A percentile compares a stretch with the other conserved stretches of the same genome.
Evolutionary conservation across 2,113 vertebrate species (phyloP).

Genomic region (Orcinus orca): DNA sequence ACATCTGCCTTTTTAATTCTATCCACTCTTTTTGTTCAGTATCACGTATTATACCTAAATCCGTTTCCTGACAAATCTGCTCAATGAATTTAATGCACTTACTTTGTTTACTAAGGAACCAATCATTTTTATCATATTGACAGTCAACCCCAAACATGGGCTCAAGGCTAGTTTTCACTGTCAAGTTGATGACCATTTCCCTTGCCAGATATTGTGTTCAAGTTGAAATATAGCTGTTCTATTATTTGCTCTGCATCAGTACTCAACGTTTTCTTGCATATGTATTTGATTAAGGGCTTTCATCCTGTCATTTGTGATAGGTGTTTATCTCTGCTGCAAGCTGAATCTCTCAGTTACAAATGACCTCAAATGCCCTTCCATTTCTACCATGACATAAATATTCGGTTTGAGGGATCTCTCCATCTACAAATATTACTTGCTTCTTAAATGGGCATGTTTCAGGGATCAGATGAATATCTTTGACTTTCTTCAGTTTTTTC

Average conservation of each 20-base stretch:
- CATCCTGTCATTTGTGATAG: not conserved
- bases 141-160: not conserved
- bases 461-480: not conserved
- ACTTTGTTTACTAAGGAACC: not conserved
- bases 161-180: not conserved
- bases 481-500: not conserved
- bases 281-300: not conserved
- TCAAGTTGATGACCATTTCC: not conserved
- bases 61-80: not conserved
- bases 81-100: not conserved
- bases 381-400: not conserved
- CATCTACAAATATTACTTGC: not conserved
- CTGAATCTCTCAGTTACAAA: not conserved
- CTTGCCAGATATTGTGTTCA: not conserved
- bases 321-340: not conserved
- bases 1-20: not conserved
- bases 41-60: not conserved
- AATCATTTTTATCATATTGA: not conserved
- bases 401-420: not conserved
- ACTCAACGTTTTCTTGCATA: not conserved
- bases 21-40: not conserved
- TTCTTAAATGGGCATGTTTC: not conserved
- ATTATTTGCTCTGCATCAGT: not conserved
- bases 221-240: not conserved
- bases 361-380: not conserved